phyloP scores from a whole-genome alignment of 1,140 invertebrate species.

The Latrodectus geometricus region DNA sequence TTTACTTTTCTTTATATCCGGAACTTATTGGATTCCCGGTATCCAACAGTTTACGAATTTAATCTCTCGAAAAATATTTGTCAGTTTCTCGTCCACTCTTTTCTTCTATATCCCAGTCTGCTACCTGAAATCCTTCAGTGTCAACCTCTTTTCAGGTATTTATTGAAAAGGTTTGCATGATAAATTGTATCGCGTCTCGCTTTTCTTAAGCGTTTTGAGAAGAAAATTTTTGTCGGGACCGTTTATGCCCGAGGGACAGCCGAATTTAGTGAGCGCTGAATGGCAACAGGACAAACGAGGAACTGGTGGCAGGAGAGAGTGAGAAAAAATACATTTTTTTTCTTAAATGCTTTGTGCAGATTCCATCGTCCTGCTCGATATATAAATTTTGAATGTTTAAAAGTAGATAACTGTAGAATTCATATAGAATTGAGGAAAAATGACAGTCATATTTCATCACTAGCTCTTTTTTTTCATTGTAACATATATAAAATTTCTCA shows the following conservation, averaged over 20 bases:
- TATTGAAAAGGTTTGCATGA: background rate
- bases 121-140: background rate
- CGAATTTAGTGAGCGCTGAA: background rate
- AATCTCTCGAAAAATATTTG: background rate
- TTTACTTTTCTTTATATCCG: background rate
- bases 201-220: background rate
- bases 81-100: background rate
- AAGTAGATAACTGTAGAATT: background rate
- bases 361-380: background rate
- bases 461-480: too few species aligned
- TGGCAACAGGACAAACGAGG: background rate
- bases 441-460: background rate
- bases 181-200: background rate
- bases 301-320: background rate
- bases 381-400: conserved; percentile 3
- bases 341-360: background rate
- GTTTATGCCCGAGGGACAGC: background rate
- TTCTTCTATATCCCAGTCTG: background rate
- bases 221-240: background rate
- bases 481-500: too few species aligned
- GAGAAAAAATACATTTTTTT: background rate
- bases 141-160: background rate
- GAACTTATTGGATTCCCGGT: background rate
- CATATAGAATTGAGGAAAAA: background rate
- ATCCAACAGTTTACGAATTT: background rate